Base-by-base conservation (phyloP, 2,888 invertebrate genomes). In the Nomada goodeniana region DNA sequence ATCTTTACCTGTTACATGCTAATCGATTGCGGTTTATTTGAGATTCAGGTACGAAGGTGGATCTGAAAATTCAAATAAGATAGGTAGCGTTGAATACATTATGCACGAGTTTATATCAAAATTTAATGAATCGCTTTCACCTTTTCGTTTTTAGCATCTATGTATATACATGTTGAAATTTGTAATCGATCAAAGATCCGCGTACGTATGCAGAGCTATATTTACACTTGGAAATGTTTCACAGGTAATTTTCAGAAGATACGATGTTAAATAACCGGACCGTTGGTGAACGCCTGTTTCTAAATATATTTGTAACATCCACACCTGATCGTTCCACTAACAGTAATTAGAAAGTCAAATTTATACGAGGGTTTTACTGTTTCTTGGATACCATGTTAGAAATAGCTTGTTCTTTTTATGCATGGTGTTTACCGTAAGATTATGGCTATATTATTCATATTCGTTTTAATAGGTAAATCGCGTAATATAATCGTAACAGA, bases 311-410 rank as follows among this genome's bases (percentile, higher is more conserved):
- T 20, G 29, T 57, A 55, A 55, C n/a, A 20, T 53, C 5, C 18
- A 23, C 57, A 20, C 36, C 52, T 26, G 2, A 36, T 44, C 36
- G 59, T 57, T 59, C 53, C n/a, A 29, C 15, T 42, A 53, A 44
- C 36, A n/a, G 44, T 71, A 76, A 71, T 80, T 76, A 76, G 67
- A 71, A 76, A 80, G 76, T 71, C 76, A 76, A 76, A 80, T 80
- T 53, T 64, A 57, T 71, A 23, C 42, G 55, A 67, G 29, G 26
- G 42, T 44, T 60, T 55, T 42, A 15, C 20, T 63, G 20, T 18
- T 61, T 53, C 44, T 53, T 63, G 52, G 42, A 20, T n/a, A 29
- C 36, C 61, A n/a, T 7, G 7, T 53, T 13, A 53, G 26, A 55
- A 42, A 71, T 50, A 63, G 44, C 55, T 53, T 36, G 70, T 75